These are phyloP conservation scores for Centrocercus urophasianus DNA, from an alignment of 2,113 vertebrate genomes.

Conservation along the genomic window DNA sequence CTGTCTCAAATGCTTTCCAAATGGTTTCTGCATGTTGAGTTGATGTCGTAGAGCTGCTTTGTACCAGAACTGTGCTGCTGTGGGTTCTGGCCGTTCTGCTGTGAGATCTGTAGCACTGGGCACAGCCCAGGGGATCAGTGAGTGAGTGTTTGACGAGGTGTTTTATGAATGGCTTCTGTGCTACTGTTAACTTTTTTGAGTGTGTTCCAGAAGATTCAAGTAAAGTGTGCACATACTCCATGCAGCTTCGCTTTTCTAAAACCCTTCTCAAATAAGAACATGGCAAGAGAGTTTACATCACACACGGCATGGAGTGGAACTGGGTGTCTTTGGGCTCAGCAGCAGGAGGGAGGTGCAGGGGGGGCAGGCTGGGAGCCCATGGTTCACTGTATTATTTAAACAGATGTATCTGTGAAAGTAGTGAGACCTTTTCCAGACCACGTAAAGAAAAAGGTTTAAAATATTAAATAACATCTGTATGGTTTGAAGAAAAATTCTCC, in stretches of 20 bases:
- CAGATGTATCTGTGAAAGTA: too few relatives aligned
- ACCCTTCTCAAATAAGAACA: not conserved
- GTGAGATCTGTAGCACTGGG: not conserved
- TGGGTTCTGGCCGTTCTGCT: not conserved
- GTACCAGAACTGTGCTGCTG: not conserved
- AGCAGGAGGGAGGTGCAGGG: not conserved
- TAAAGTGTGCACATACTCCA: not conserved
- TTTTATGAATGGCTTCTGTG: not conserved
- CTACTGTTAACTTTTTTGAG: not conserved
- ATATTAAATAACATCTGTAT: not conserved
- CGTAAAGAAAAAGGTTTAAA: not conserved
- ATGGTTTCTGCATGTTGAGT: not conserved
- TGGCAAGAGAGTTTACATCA: fast-evolving
- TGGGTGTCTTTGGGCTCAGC: not conserved
- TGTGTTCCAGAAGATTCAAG: not conserved
- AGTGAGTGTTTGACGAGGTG: not conserved
- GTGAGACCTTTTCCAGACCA: conserved; percentile 8
- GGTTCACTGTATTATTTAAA: fast-evolving
- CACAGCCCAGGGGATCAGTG: not conserved
- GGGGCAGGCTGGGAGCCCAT: too few relatives aligned
- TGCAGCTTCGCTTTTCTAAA: not conserved
- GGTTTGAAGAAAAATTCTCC: not conserved
- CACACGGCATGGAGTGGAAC: not conserved
- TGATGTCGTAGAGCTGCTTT: not conserved
- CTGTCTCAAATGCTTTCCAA: not conserved